Percentiles rank a stretch among this genome's conserved stretches.
phyloP scores from a whole-genome alignment of 2,113 vertebrate species.

The Neomonachus schauinslandi region DNA sequence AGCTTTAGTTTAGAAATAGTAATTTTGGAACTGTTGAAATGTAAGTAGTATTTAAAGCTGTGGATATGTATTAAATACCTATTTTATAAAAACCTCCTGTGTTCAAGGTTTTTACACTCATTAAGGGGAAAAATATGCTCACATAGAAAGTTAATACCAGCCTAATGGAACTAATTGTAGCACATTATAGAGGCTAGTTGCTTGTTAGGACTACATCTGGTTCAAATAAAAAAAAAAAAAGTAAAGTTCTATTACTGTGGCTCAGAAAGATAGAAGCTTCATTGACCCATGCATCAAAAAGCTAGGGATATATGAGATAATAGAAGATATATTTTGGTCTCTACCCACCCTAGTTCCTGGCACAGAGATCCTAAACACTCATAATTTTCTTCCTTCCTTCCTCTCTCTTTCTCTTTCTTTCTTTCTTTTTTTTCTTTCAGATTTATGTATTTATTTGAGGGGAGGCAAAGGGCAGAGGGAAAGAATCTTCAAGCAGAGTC shows the following conservation, averaged over 20 bases:
- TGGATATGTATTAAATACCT: not conserved
- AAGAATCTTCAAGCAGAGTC: not conserved
- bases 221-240: not conserved
- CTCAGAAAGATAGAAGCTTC: not conserved
- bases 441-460: too few relatives aligned
- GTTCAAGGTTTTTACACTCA: not conserved
- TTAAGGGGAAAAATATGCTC: not conserved
- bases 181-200: not conserved
- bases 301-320: not conserved
- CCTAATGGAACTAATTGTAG: not conserved
- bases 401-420: too few relatives aligned
- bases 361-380: not conserved
- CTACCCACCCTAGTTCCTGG: not conserved
- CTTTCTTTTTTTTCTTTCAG: too few relatives aligned
- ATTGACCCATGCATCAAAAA: not conserved
- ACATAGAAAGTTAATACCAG: not conserved
- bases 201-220: not conserved
- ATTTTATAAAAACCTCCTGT: constrained; percentile 18
- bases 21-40: constrained; percentile 39
- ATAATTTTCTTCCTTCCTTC: not conserved
- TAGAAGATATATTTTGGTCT: not conserved
- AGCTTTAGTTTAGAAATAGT: constrained; percentile 35
- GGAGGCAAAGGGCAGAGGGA: not conserved
- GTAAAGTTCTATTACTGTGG: not conserved
- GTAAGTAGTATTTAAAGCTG: constrained; percentile 43